Evolutionary conservation across 1,140 invertebrate genomes (phyloP), one percentile per base, ranked within the genome.

Genomic region (Maniola jurtina): DNA sequence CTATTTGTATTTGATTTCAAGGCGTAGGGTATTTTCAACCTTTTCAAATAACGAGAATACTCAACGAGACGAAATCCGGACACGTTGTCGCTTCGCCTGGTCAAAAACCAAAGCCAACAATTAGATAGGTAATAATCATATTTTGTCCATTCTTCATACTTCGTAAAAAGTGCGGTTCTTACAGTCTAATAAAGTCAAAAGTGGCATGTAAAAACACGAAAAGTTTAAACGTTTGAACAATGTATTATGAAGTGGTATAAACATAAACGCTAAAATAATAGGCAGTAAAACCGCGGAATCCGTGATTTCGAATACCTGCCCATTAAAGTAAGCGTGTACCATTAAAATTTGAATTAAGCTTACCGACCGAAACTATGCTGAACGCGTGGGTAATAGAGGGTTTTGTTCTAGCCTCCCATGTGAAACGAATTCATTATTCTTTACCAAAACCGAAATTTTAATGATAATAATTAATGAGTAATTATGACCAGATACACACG

Each of bases 191-290:
- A 5, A 13, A 16, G 14, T 13, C 5, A 11, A 16, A 15, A 25
- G 25, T 25, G 16, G 11, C 9, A 34, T 34, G 33, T 34, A 15
- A 57, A 8, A 57, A 38, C 54, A 38, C 9, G 7, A 57, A 57
- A 57, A 57, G 6, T 15, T 33, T 38, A 38, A 59, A 58, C 50
- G 35, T 64, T 62, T 67, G 33, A 40, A 64, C 6, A 52, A 54
- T 70, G 25, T 70, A 61, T 62, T 57, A 57, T 50, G 42, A 70
- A 14, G 42, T 58, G 58, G 33, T 64, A 57, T 33, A 70, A 60
- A 70, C 61, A 60, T 52, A 64, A 68, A 45, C 38, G 66, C 73
- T 75, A 71, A 72, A 76, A 74, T 80, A 81, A 80, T 75, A 72
- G 74, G 64, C 63, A 64, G 50, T 76, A 63, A 73, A 78, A 59